Base-by-base conservation (phyloP, 2,888 invertebrate species). In the Anthophora plumipes region DNA sequence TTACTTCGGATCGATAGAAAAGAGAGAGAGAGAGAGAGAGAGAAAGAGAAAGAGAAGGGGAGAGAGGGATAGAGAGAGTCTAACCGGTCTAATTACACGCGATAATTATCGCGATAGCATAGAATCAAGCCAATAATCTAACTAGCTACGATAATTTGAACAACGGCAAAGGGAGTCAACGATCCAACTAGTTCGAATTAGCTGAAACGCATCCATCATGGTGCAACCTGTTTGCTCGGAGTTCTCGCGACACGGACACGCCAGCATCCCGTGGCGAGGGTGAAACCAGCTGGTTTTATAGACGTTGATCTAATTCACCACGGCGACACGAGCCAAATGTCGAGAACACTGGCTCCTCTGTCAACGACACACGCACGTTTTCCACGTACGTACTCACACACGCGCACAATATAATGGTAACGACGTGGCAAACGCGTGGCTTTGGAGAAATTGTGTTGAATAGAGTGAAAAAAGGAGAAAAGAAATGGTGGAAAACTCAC, bases 401-500 rank as follows among this genome's bases (percentile, higher is more conserved):
- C 0, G 43, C 37, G 46, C 20, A 55, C 14, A 12, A 37, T 31
- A n/a, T 31, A 4, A 31, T 31, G 31, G 48, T 50, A 63, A 74
- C 74, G 46, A 57, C 39, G 17, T 4, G 63, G n/a, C 48, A 22
- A 57, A 69, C 17, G 52, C 64, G 22, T 8, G 52, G 31, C 39
- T 57, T n/a, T 46, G 57, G 46, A 46, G 48, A 72, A 72, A 37
- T 48, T 22, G 25, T 22, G 48, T 25, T 17, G 25, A 31, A 31
- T 31, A 54, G 25, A 5, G 1, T 8, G 31, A 69, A 46, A 55
- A 48, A 25, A 50, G 22, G 50, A 20, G 25, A 39, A 63, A 54
- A 61, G 39, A 37, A 57, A 57, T 22, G 12, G 22, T 52, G 43
- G 25, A 77, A 72, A 84, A 78, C 76, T 83, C 71, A 37, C 25